A percentile compares a stretch with the other conserved stretches of the same genome.
phyloP scores from a whole-genome alignment of 2,888 invertebrate genomes.

The Andricus quercusramuli region DNA sequence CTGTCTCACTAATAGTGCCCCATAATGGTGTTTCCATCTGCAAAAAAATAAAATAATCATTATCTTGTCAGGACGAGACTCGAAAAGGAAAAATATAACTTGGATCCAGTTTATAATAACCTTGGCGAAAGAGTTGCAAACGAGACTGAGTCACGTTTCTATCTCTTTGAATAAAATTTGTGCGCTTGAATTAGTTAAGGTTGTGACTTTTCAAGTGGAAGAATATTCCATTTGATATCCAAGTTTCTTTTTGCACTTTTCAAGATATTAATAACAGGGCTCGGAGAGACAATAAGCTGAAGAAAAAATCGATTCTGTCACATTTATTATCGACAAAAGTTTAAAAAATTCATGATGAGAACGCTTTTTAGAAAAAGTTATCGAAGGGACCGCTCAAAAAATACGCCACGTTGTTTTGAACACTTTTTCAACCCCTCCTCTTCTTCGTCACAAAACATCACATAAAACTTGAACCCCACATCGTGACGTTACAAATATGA shows the following conservation, averaged over 20 bases:
- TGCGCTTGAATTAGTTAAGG: neutral
- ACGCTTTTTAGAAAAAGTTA: no score
- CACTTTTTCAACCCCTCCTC: no score
- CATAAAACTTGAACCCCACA: no score
- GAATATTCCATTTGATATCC: neutral
- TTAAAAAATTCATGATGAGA: neutral
- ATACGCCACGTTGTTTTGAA: no score
- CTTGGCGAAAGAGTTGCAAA: neutral
- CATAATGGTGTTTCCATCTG: conserved; percentile 94
- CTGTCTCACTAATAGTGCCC: conserved; percentile 95
- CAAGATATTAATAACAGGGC: neutral
- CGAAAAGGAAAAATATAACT: neutral
- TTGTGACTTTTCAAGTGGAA: neutral
- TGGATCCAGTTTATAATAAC: neutral
- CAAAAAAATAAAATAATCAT: conserved; percentile 51
- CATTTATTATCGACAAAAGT: neutral
- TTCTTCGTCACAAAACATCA: no score
- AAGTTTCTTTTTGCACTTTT: neutral
- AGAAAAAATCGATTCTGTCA: neutral
- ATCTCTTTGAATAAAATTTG: neutral
- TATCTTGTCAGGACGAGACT: neutral
- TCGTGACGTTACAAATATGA: no score
- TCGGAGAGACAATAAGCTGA: neutral
- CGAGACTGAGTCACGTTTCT: neutral
- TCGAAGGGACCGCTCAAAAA: no score